phyloP scores from a whole-genome alignment of 2,888 invertebrate species.

The Caenorhabditis auriculariae region DNA sequence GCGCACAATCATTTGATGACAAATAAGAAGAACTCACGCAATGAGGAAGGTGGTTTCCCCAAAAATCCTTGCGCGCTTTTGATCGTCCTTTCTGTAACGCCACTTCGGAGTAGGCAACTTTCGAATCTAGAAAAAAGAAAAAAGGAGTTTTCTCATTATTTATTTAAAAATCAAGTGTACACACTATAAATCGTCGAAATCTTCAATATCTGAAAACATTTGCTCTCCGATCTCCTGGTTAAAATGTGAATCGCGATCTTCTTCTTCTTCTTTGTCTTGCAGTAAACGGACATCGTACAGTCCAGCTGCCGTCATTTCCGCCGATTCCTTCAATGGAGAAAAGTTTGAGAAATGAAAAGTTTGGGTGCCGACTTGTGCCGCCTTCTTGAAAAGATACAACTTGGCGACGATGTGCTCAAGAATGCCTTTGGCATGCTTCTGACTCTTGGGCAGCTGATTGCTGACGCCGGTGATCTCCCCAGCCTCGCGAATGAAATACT shows the following conservation, averaged over 20 bases:
- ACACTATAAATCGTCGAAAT: slow-evolving; percentile 47
- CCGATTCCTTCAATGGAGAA: slow-evolving; percentile 1
- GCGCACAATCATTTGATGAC: too few species aligned
- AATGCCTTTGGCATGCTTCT: too few species aligned
- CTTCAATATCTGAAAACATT: slow-evolving; percentile 51
- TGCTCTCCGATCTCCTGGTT: slow-evolving; percentile 21
- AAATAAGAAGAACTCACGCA: too few species aligned
- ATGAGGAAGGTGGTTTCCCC: too few species aligned
- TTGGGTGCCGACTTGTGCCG: slow-evolving; percentile 63
- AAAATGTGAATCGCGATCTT: slow-evolving; percentile 1
- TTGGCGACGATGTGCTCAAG: slow-evolving; percentile 79
- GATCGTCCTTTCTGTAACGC: slow-evolving; percentile 6
- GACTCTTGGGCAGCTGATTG: slow-evolving; percentile 1
- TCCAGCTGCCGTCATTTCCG: slow-evolving; percentile 16
- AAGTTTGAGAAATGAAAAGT: background rate
- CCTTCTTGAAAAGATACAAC: slow-evolving; percentile 81
- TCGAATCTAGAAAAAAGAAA: background rate
- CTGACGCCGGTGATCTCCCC: slow-evolving; percentile 77
- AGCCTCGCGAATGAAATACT: slow-evolving; percentile 86
- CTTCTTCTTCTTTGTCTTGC: slow-evolving; percentile 25
- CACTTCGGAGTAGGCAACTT: background rate
- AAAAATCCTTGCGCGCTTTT: slow-evolving; percentile 17
- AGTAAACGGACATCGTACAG: slow-evolving; percentile 19
- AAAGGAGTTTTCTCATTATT: background rate
- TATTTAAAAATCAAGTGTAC: background rate